phyloP scores from a whole-genome alignment of 2,888 invertebrate genomes.

The Leptinotarsa juncta region DNA sequence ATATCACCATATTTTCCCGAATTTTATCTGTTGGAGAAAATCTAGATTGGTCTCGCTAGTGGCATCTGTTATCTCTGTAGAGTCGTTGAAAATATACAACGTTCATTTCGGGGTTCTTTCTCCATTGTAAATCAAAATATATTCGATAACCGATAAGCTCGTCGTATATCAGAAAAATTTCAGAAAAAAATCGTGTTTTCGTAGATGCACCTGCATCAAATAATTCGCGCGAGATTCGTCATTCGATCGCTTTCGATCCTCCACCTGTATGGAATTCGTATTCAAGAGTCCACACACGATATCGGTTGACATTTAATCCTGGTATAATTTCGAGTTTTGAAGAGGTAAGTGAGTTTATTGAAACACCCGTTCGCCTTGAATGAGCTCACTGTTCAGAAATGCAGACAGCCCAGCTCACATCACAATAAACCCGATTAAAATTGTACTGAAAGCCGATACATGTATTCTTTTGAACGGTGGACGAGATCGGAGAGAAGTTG shows the following conservation, averaged over 20 bases:
- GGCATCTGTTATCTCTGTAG: no score
- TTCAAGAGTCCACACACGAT: not conserved
- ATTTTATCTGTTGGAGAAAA: no score
- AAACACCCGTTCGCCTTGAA: conserved; percentile 58
- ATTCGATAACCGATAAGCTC: no score
- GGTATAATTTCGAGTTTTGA: conserved; percentile 18
- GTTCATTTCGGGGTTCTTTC: no score
- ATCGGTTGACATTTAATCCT: conserved; percentile 20
- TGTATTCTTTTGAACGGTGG: not conserved
- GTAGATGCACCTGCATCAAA: no score
- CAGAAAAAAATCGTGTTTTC: no score
- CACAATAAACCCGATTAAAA: conserved; percentile 32
- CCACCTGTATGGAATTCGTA: not conserved
- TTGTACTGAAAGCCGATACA: conserved; percentile 20
- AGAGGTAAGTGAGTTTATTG: conserved; percentile 41
- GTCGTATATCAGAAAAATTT: no score
- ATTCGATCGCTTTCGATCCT: not conserved
- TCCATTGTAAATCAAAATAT: no score
- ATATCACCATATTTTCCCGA: no score
- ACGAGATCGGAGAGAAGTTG: not conserved
- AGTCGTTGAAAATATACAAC: no score
- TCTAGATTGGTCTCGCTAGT: no score
- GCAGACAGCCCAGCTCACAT: conserved; percentile 56
- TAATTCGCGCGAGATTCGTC: no score
- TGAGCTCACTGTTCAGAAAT: conserved; percentile 60